Base-by-base conservation (phyloP, 2,797 vertebrate genomes). In the Siniperca obscura region DNA sequence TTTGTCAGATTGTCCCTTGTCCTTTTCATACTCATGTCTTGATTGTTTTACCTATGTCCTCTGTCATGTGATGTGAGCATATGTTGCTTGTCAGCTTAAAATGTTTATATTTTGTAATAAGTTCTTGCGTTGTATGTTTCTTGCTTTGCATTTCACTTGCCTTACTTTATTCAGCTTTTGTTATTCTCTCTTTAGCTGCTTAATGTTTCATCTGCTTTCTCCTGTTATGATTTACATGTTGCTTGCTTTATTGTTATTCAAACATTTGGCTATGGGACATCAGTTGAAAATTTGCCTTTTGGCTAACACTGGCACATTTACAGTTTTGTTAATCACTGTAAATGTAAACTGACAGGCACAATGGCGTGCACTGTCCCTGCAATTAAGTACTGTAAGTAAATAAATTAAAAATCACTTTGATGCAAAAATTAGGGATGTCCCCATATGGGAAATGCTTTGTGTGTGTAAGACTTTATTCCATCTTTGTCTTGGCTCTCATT, bases 401-500 rank as follows among this genome's bases (percentile, higher is more conserved):
- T 36, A 34, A 27, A 1, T 42, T 40, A 2, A 7, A 42, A 42
- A 42, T 42, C 40, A 42, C 40, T 42, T 42, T 19, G 27, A 59
- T 59, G 57, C 30, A 34, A 34, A 60, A 34, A 48, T 46, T 12
- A 70, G 10, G 17, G 16, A 25, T 25, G n/a, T 59, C 30, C 7
- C 4, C n/a, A 36, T 34, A 60, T 57, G 27, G 22, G 22, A 69
- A 25, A 69, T 13, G 11, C 44, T 70, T 52, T 44, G 5, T 34
- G 36, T 27, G 9, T 36, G 3, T 19, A 22, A 44, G 27, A 9
- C 34, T 76, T 70, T 71, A 25, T 77, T 74, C 57, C 30, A 10
- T 65, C n/a, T 81, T 67, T 73, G 48, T 17, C 10, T 73, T 62
- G 25, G 11, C 62, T 73, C 19, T 72, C 8, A n/a, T 50, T 7